These are phyloP conservation scores for Papilio demoleus DNA, from an alignment of 2,888 invertebrate species.

Conservation along the genomic window DNA sequence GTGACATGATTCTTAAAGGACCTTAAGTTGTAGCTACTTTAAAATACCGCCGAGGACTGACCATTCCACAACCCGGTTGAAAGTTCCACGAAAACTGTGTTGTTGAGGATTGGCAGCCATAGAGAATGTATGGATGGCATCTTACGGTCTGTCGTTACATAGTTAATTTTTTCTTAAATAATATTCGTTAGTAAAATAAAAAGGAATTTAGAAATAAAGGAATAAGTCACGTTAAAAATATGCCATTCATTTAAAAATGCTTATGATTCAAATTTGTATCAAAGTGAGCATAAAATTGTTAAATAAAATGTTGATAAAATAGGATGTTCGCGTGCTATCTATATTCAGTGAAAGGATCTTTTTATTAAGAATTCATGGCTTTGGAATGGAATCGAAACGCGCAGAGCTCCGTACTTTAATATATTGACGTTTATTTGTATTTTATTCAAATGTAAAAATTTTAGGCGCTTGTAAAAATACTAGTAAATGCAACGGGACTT, in stretches of 20 bases:
- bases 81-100: too few relatives aligned
- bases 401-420: conserved; percentile 12
- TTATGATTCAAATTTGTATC: not conserved
- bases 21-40: too few relatives aligned
- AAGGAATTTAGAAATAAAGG: conserved; percentile 16
- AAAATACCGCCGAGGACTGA: too few relatives aligned
- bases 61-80: too few relatives aligned
- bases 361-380: conserved; percentile 30
- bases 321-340: conserved; percentile 4
- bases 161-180: too few relatives aligned
- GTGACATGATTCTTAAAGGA: too few relatives aligned
- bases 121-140: too few relatives aligned
- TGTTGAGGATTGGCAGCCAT: too few relatives aligned
- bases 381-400: conserved; percentile 24
- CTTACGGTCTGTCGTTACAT: too few relatives aligned
- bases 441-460: conserved; percentile 30
- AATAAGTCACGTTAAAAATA: not conserved
- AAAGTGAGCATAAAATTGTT: conserved; percentile 21
- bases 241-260: not conserved
- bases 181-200: too few relatives aligned
- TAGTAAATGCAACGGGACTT: not conserved
- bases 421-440: conserved; percentile 31
- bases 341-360: conserved; percentile 16
- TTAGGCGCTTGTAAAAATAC: conserved; percentile 30
- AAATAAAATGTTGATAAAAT: conserved; percentile 16